Conservation (phyloP, 2,888 invertebrate species). For the Crematogaster levior region DNA sequence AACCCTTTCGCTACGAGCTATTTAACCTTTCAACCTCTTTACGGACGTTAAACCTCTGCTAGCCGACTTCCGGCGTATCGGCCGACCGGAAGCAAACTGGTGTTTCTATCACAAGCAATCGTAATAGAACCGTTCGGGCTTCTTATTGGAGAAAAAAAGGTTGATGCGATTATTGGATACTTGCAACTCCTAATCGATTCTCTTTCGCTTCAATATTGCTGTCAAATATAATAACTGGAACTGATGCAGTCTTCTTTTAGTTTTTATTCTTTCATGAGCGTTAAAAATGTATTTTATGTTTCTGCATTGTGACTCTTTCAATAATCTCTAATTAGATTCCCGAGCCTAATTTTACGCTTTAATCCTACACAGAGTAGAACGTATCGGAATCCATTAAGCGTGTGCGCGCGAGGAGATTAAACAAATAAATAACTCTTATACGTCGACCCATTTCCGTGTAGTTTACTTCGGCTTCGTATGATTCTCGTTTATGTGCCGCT, state of each 20-base stretch:
- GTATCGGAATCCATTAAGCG: background rate
- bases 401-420: background rate
- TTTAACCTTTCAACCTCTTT: constrained; percentile 53
- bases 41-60: constrained; percentile 53
- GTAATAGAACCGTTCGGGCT: constrained; percentile 41
- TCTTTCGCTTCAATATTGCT: background rate
- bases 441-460: background rate
- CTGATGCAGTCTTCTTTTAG: too few species aligned
- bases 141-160: constrained; percentile 10
- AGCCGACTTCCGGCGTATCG: constrained; percentile 47
- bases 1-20: constrained; percentile 52
- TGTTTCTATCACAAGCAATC: constrained; percentile 32
- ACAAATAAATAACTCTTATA: background rate
- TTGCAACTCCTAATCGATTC: constrained; percentile 23
- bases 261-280: background rate
- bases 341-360: background rate
- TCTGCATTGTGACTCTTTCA: background rate
- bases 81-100: constrained; percentile 29
- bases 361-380: background rate
- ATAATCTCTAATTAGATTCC: background rate
- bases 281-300: background rate
- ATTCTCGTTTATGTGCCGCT: background rate
- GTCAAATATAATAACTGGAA: background rate
- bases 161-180: constrained; percentile 2
- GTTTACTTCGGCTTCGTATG: background rate